Evolutionary conservation across 1,140 invertebrate species (phyloP).

Genomic region (Diuraphis noxia): DNA sequence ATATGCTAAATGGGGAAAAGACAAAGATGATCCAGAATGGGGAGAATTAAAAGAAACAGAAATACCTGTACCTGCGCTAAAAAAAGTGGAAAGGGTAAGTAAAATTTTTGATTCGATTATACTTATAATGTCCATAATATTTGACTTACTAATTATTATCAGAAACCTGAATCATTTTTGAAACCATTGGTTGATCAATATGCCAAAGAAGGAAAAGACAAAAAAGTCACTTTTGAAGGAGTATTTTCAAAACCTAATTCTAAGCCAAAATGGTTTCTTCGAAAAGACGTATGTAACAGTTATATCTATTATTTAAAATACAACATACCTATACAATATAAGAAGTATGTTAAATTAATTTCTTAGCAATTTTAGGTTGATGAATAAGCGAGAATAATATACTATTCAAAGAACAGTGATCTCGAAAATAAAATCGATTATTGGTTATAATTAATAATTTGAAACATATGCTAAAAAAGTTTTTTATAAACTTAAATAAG

Average conservation of each 20-base stretch:
- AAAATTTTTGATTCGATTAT: not conserved
- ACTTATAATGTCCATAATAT: not conserved
- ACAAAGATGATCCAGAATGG: conserved; percentile 88
- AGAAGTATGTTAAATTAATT: not conserved
- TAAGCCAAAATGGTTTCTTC: conserved; percentile 90
- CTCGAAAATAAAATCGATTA: no score
- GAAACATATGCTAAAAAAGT: no score
- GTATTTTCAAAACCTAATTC: conserved; percentile 88
- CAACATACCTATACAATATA: not conserved
- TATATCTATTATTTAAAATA: not conserved
- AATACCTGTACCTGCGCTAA: conserved; percentile 79
- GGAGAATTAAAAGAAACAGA: conserved; percentile 91
- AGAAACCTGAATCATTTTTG: conserved; percentile 95
- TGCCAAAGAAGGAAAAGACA: conserved; percentile 96
- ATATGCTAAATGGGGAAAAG: conserved; percentile 89
- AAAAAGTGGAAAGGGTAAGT: conserved; percentile 87
- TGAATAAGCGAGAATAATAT: not conserved
- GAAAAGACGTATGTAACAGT: conserved; percentile 80
- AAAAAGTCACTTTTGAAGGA: conserved; percentile 86
- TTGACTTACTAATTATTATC: conserved; percentile 60
- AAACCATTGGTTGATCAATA: conserved; percentile 92
- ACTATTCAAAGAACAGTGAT: not conserved
- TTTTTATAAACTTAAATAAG: no score
- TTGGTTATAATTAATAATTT: no score
- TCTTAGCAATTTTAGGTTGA: not conserved